Evolutionary conservation across 1,140 invertebrate species (phyloP).

Genomic region (Pectinophora gossypiella): DNA sequence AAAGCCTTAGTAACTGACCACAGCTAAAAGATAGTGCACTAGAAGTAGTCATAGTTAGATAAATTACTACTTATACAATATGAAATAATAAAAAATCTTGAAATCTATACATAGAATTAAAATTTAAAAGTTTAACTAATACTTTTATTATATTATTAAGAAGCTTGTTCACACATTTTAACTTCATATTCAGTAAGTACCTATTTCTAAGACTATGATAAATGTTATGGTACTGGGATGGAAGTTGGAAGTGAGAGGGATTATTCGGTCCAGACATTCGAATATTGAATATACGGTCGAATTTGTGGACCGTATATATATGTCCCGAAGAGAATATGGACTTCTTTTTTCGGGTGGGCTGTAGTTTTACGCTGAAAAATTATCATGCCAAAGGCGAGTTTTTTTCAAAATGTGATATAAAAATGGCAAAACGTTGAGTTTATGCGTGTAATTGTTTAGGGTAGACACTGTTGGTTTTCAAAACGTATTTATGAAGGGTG

Average conservation of each 20-base stretch:
- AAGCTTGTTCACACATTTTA: slow-evolving; percentile 75
- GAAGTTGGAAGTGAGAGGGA: neutral
- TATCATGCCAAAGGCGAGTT: slow-evolving; percentile 55
- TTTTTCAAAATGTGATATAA: slow-evolving; percentile 56
- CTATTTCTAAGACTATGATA: slow-evolving; percentile 37
- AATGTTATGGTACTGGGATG: slow-evolving; percentile 43
- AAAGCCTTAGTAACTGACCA: slow-evolving; percentile 62
- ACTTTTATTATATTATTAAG: slow-evolving; percentile 70
- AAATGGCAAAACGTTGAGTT: slow-evolving; percentile 43
- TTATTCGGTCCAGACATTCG: neutral
- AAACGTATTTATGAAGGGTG: too few relatives aligned
- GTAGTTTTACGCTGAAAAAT: slow-evolving; percentile 13
- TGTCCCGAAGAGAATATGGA: slow-evolving; percentile 44
- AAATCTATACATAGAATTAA: slow-evolving; percentile 73
- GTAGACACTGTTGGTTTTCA: too few relatives aligned
- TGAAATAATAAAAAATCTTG: slow-evolving; percentile 63
- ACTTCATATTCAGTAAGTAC: slow-evolving; percentile 69
- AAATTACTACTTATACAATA: slow-evolving; percentile 68
- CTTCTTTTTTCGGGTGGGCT: slow-evolving; percentile 37
- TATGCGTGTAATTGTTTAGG: slow-evolving; percentile 22
- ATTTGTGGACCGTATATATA: too few relatives aligned
- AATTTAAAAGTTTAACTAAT: slow-evolving; percentile 73
- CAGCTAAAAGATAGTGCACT: slow-evolving; percentile 70
- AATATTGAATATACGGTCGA: too few relatives aligned
- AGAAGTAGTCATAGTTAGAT: slow-evolving; percentile 69